Base-by-base conservation (phyloP, 2,797 vertebrate species). In the Coregonus ussuriensis region DNA sequence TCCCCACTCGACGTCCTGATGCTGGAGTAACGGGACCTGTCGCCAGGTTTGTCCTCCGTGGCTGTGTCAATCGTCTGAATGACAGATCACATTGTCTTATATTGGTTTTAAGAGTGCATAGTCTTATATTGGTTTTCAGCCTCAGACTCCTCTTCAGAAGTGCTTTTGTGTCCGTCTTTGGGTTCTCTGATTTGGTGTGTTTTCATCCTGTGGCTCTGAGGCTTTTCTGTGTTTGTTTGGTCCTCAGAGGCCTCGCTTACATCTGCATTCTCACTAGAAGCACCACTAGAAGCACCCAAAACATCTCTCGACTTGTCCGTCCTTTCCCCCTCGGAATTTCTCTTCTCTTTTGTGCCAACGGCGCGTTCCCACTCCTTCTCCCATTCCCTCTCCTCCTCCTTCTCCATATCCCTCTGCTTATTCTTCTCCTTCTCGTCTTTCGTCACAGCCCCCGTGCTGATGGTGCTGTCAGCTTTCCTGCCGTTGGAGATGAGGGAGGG, bases 91-190 rank as follows among this genome's bases (percentile, higher is more conserved):
- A 51, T 81, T 4, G 29, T 59, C 47, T 71, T 81, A 65, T 85
- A 81, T 1, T 76, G 82, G 80, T 87, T 85, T 56, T 73, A 25
- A 25, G 82, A 56, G 4, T 54, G 41, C 74, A 75, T 81, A 6
- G 29, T 59, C 47, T 71, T 81, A 65, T 85, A 81, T 1, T 76
- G 82, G 79, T 87, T 85, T 56, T 73, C 80, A 6, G 15, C 51
- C 15, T 81, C 77, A 16, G 52, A 72, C 18, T 53, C 74, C n/a
- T 76, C 65, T 18, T 47, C 68, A 9, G 69, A 4, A 15, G 51
- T 77, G 67, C n/a, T 67, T 21, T 33, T 53, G 41, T 71, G 68
- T 53, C 37, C 21, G 35, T 51, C 71, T 59, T 56, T 75, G 51
- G 33, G 66, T 16, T 68, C 53, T 78, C 47, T 56, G 77, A 52